Evolutionary conservation across 2,797 vertebrate genomes (phyloP).

Genomic region (Lacerta viridis): DNA sequence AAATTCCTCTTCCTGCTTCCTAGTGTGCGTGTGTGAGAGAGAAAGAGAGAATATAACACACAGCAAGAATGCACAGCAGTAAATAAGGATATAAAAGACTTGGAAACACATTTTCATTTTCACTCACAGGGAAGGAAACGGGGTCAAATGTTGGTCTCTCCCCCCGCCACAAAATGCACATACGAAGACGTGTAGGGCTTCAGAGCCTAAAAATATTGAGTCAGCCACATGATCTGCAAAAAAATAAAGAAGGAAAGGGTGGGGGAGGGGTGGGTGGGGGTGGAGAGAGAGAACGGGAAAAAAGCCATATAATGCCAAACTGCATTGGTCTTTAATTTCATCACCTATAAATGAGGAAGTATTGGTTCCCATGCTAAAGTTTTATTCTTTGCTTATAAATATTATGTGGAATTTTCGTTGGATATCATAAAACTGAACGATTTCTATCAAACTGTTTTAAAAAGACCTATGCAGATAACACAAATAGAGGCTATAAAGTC

Average conservation of each 20-base stretch:
- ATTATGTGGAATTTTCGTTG: conserved; percentile 83
- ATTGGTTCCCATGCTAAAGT: conserved; percentile 83
- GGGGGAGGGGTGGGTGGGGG: neutral
- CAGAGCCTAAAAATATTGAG: conserved; percentile 38
- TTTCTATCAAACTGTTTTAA: conserved; percentile 83
- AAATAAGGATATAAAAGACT: conserved; percentile 16
- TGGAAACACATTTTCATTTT: conserved; percentile 12
- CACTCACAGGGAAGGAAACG: conserved; percentile 30
- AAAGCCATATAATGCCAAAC: conserved; percentile 73
- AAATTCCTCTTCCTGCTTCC: neutral
- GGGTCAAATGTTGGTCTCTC: conserved; percentile 29
- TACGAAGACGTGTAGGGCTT: neutral
- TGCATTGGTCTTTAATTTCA: conserved; percentile 82
- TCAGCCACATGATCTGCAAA: conserved; percentile 57
- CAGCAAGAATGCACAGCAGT: neutral
- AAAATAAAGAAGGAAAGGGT: conserved; percentile 38
- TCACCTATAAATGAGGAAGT: conserved; percentile 84
- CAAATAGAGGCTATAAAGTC: conserved; percentile 85
- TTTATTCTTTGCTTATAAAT: conserved; percentile 85
- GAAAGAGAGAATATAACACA: neutral
- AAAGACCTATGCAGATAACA: conserved; percentile 84
- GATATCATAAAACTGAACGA: conserved; percentile 81
- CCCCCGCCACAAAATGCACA: conserved; percentile 23
- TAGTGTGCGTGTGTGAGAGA: neutral
- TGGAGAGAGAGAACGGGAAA: neutral